Base-by-base conservation (phyloP, 2,888 invertebrate genomes). In the Macropis europaea region DNA sequence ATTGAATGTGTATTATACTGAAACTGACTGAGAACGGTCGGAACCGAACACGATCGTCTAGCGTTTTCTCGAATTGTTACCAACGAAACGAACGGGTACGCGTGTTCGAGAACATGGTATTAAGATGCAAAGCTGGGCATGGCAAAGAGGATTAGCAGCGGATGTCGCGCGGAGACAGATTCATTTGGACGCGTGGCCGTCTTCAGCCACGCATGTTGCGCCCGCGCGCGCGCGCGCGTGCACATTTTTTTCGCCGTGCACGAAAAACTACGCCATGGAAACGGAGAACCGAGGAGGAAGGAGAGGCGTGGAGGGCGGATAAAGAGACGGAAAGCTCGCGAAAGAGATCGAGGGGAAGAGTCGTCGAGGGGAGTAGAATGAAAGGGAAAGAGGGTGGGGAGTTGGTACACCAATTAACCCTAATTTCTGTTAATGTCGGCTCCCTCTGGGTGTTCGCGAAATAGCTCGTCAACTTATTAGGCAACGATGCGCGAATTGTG, bases 391-490 rank as follows among this genome's bases (percentile, higher is more conserved):
- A 30, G 60, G 60, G 73, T 60, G 70, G 76, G 79, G 76, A 80
- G 79, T n/a, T n/a, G n/a, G n/a, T 82, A 80, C 77, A 82, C 73
- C 86, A 89, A 89, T 89, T 89, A 89, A 89, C 86, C 86, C 77
- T 88, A 89, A 89, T 89, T 89, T 87, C 82, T 81, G 82, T 85
- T 88, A 89, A 89, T 88, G 83, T 77, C 76, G 77, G 60, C 73
- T 67, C 68, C 72, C 78, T 76, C 78, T 79, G 62, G 70, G 52
- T 45, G 70, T 68, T 81, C 69, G 70, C 79, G 74, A 85, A 82
- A 78, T 54, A 59, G 40, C 64, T 62, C 60, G 40, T 66, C 66
- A 54, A 60, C 66, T 60, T 72, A 66, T 66, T 73, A 71, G 72
- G 72, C 53, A 64, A 36, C 64, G 72, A 71, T 73, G 72, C 59